These are phyloP conservation scores for Cyrtodaria siliqua DNA, from an alignment of 2,888 invertebrate genomes.

Conservation along the genomic window DNA sequence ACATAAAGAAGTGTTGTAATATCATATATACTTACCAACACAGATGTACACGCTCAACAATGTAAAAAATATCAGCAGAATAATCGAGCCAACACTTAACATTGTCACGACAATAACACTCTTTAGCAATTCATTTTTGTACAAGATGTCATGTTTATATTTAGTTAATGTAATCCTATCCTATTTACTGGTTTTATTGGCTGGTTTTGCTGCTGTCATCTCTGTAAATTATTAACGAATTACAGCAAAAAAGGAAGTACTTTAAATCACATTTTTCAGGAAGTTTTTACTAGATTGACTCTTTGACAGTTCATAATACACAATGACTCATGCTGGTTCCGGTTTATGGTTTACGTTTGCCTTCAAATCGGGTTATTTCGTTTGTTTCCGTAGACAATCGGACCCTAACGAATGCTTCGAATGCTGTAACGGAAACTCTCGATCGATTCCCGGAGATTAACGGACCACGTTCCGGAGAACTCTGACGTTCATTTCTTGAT, in stretches of 20 bases:
- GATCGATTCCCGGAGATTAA: not conserved
- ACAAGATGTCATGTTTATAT: too few relatives aligned
- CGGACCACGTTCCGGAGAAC: not conserved
- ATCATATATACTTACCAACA: constrained; percentile 71
- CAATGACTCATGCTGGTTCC: constrained; percentile 32
- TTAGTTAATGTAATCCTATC: too few relatives aligned
- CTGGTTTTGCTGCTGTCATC: too few relatives aligned
- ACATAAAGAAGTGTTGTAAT: too few relatives aligned
- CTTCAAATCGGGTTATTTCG: not conserved
- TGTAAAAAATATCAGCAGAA: constrained; percentile 65
- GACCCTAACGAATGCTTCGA: not conserved
- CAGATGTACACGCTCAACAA: constrained; percentile 61
- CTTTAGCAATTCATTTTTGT: too few relatives aligned
- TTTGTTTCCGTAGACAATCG: constrained; percentile 3
- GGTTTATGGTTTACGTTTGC: constrained; percentile 8
- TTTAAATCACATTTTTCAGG: too few relatives aligned
- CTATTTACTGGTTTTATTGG: too few relatives aligned
- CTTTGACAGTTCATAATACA: too few relatives aligned
- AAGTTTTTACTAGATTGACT: too few relatives aligned
- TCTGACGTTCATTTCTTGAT: not conserved
- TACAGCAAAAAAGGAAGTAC: too few relatives aligned
- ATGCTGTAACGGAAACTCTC: constrained; percentile 1
- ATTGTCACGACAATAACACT: too few relatives aligned
- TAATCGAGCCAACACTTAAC: constrained; percentile 65
- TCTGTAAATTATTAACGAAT: too few relatives aligned